These are phyloP conservation scores for Elegia similella DNA, from an alignment of 2,888 invertebrate genomes.

Conservation along the genomic window DNA sequence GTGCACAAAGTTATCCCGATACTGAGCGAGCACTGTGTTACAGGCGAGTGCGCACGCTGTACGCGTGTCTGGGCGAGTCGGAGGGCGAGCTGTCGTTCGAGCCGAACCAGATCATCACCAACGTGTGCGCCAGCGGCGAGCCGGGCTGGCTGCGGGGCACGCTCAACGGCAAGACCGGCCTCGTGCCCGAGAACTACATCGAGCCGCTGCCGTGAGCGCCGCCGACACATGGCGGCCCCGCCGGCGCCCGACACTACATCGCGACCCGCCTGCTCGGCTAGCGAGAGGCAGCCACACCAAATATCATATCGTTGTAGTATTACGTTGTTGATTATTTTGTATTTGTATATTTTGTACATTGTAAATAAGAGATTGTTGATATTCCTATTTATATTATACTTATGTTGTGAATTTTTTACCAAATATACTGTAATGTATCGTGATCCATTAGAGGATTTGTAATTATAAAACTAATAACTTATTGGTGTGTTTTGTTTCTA, in stretches of 20 bases:
- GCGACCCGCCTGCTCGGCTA: neutral
- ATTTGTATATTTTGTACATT: conserved; percentile 76
- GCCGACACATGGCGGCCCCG: neutral
- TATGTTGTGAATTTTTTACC: conserved; percentile 79
- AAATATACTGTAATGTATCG: conserved; percentile 66
- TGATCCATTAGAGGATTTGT: conserved; percentile 28
- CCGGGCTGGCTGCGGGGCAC: conserved; percentile 99
- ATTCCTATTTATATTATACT: conserved; percentile 78
- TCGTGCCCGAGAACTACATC: conserved; percentile 98
- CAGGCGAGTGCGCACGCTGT: conserved; percentile 95
- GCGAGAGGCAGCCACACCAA: conserved; percentile 26
- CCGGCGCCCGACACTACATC: neutral
- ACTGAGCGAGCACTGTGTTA: neutral
- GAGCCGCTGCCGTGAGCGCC: conserved; percentile 87
- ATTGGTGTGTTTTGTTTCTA: neutral
- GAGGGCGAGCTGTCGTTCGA: conserved; percentile 98
- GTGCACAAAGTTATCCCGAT: too few relatives aligned
- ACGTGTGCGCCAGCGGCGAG: conserved; percentile 96
- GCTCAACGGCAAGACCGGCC: conserved; percentile 93
- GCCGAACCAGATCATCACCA: conserved; percentile 98
- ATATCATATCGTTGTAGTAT: conserved; percentile 44
- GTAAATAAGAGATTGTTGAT: conserved; percentile 77
- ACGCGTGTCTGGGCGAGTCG: conserved; percentile 97
- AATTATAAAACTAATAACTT: conserved; percentile 30
- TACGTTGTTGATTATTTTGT: conserved; percentile 67